Percentiles rank a stretch among this genome's conserved stretches.
phyloP scores from a whole-genome alignment of 2,888 invertebrate genomes.

The Digitonthophagus gazella region DNA sequence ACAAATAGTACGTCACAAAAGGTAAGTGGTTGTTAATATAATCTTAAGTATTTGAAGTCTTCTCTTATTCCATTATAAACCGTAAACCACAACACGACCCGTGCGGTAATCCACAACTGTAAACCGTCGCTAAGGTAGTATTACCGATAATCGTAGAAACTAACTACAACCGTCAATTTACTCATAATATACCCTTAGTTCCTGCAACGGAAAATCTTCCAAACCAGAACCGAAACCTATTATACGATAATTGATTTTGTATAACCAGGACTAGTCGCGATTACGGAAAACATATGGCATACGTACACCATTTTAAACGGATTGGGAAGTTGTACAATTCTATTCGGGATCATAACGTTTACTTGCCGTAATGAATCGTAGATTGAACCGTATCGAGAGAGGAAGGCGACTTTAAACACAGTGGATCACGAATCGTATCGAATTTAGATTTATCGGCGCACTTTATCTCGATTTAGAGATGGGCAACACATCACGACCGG shows the following conservation, averaged over 20 bases:
- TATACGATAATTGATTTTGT: not conserved
- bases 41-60: not conserved
- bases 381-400: not conserved
- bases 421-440: constrained; percentile 5
- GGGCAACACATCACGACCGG: constrained; percentile 11
- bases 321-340: not conserved
- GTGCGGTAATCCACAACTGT: not conserved
- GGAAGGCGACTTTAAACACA: not conserved
- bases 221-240: not conserved
- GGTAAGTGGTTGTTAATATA: not conserved
- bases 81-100: not conserved
- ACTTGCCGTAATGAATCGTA: not conserved
- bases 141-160: not conserved
- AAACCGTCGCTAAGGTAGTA: not conserved
- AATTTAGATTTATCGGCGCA: constrained; percentile 13
- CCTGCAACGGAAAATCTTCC: not conserved
- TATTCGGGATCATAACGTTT: not conserved
- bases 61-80: not conserved
- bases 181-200: not conserved
- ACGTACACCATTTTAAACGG: not conserved
- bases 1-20: not conserved
- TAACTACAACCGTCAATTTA: not conserved
- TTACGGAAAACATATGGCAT: too few relatives aligned
- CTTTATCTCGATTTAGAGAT: constrained; percentile 17
- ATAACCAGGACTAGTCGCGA: not conserved